Evolutionary conservation across 2,797 vertebrate genomes (phyloP).

Genomic region (Picus viridis): DNA sequence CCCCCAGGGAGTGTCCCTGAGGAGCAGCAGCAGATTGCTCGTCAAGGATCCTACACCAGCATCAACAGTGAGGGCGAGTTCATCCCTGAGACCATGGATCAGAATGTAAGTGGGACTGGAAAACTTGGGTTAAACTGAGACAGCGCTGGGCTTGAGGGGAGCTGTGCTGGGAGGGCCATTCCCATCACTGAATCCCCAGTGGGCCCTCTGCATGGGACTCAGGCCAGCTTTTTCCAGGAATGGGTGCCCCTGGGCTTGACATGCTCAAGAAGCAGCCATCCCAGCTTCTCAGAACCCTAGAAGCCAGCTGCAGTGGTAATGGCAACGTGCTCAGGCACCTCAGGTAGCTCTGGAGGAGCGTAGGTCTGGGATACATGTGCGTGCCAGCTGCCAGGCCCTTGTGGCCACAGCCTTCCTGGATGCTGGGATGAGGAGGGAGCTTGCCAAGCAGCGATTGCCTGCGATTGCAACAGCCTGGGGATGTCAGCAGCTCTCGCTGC

Average conservation of each 20-base stretch:
- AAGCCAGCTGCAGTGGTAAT: neutral
- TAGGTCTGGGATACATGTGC: fast-evolving
- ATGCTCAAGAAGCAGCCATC: fast-evolving
- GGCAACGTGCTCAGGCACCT: neutral
- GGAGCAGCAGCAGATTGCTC: conserved; percentile 94
- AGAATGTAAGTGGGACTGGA: conserved; percentile 79
- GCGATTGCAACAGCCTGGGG: neutral
- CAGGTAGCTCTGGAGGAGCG: neutral
- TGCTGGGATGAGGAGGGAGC: neutral
- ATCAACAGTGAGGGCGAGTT: conserved; percentile 95
- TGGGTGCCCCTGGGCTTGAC: neutral
- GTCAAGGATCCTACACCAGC: conserved; percentile 94
- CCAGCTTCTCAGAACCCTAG: neutral
- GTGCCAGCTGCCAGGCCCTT: neutral
- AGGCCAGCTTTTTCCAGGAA: neutral
- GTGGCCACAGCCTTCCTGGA: neutral
- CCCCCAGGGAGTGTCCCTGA: conserved; percentile 92
- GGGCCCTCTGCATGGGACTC: fast-evolving
- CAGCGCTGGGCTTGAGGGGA: fast-evolving
- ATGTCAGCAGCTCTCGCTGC: neutral
- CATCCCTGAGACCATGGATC: conserved; percentile 89
- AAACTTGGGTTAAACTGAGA: fast-evolving
- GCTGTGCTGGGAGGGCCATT: fast-evolving
- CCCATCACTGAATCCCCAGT: neutral
- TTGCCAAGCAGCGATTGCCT: neutral